Evolutionary conservation across 2,113 vertebrate species (phyloP).

Genomic region (Datnioides undecimradiatus): DNA sequence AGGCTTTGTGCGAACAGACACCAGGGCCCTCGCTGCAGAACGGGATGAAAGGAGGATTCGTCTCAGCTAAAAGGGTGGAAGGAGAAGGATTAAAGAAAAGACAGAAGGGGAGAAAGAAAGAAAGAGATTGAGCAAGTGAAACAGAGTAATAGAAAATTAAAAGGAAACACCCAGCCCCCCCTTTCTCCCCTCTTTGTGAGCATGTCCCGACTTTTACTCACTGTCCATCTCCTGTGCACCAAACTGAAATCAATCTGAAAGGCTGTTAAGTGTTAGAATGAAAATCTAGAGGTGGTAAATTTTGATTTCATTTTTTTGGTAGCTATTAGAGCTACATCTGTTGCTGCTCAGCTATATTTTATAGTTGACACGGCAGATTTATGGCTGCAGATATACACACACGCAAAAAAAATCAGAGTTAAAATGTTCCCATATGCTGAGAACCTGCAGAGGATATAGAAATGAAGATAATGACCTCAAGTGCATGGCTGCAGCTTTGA

Average conservation of each 20-base stretch:
- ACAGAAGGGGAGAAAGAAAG: slow-evolving; percentile 53
- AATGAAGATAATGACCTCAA: slow-evolving; percentile 83
- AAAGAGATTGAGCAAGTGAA: slow-evolving; percentile 46
- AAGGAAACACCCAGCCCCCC: slow-evolving; percentile 48
- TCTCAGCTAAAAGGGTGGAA: slow-evolving; percentile 71
- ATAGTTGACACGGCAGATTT: slow-evolving; percentile 86
- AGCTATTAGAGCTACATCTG: slow-evolving; percentile 81
- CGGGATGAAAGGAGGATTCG: slow-evolving; percentile 79
- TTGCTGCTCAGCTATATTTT: slow-evolving; percentile 83
- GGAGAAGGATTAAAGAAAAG: slow-evolving; percentile 66
- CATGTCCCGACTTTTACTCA: slow-evolving; percentile 26
- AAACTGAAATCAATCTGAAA: slow-evolving; percentile 52
- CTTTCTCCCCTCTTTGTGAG: slow-evolving; percentile 19
- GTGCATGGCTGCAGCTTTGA: slow-evolving; percentile 74
- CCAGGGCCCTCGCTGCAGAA: slow-evolving; percentile 67
- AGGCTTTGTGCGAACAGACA: slow-evolving; percentile 78
- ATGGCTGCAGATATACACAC: slow-evolving; percentile 68
- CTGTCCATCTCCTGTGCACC: slow-evolving; percentile 46
- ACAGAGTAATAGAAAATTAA: slow-evolving; percentile 53
- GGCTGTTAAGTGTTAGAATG: slow-evolving; percentile 42
- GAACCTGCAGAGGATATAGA: slow-evolving; percentile 81
- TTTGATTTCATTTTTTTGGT: slow-evolving; percentile 73
- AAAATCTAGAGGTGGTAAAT: slow-evolving; percentile 70
- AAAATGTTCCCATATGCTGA: slow-evolving; percentile 86
- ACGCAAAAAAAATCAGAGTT: slow-evolving; percentile 62